phyloP scores from a whole-genome alignment of 1,140 invertebrate species.

The Chelonus insularis region DNA sequence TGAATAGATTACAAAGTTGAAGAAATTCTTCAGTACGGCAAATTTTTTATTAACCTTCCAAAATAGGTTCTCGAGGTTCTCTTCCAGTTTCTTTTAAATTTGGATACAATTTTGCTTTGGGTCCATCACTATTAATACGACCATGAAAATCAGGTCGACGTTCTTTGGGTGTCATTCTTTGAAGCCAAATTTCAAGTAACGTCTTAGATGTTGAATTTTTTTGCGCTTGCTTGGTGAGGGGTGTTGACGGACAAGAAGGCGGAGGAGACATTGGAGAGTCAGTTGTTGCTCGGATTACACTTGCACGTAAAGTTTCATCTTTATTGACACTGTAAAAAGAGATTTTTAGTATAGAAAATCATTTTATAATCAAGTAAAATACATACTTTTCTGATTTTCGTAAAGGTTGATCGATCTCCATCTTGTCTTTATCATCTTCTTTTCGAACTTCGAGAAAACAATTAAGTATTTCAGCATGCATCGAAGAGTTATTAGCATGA shows the following conservation, averaged over 20 bases:
- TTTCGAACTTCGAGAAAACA: slow-evolving; percentile 82
- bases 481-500: slow-evolving; percentile 66
- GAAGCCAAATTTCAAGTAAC: slow-evolving; percentile 69
- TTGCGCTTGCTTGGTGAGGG: slow-evolving; percentile 46
- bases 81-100: slow-evolving; percentile 66
- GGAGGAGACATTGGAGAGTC: slow-evolving; percentile 83
- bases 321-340: slow-evolving; percentile 44
- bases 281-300: slow-evolving; percentile 76
- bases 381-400: slow-evolving; percentile 65
- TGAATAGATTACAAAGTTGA: no score
- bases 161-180: slow-evolving; percentile 60
- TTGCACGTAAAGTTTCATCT: slow-evolving; percentile 63
- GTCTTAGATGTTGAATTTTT: slow-evolving; percentile 56
- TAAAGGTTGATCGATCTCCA: slow-evolving; percentile 66
- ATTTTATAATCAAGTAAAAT: no score
- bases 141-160: slow-evolving; percentile 79
- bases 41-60: slow-evolving; percentile 44
- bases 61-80: slow-evolving; percentile 49
- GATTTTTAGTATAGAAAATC: no score
- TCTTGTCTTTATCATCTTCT: slow-evolving; percentile 66
- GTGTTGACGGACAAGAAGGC: slow-evolving; percentile 59
- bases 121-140: slow-evolving; percentile 69
- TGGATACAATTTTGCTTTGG: slow-evolving; percentile 76
- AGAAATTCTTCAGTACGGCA: background rate
- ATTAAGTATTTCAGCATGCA: slow-evolving; percentile 79